These are phyloP conservation scores for Caretta caretta DNA, from an alignment of 2,113 vertebrate species.

Conservation along the genomic window DNA sequence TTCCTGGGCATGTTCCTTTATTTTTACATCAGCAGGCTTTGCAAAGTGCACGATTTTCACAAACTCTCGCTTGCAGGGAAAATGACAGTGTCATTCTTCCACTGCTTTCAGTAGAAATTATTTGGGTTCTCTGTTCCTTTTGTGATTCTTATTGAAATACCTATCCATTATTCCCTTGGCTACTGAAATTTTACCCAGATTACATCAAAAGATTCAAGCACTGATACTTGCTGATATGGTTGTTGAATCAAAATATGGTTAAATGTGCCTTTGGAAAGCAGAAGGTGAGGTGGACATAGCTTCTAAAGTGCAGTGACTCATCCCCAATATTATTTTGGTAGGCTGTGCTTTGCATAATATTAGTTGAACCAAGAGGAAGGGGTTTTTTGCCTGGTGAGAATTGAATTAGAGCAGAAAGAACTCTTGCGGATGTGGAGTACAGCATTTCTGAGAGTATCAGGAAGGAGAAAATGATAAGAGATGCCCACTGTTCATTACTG, in stretches of 20 bases:
- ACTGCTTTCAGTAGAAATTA: accelerated
- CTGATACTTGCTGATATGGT: neutral
- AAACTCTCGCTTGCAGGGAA: accelerated
- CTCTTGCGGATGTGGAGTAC: neutral
- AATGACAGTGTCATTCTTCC: neutral
- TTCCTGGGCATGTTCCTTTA: neutral
- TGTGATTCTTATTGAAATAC: neutral
- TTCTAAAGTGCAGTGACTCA: neutral
- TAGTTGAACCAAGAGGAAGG: neutral
- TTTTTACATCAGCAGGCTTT: neutral
- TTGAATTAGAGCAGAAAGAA: neutral
- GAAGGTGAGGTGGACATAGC: neutral
- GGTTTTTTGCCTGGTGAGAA: neutral
- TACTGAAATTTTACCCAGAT: neutral
- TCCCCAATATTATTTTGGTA: neutral
- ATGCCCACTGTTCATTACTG: neutral
- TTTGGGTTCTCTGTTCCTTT: neutral
- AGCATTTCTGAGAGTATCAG: neutral
- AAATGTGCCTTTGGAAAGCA: neutral
- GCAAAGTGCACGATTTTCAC: neutral
- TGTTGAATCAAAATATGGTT: neutral
- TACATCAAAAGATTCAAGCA: neutral
- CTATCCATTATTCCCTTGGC: accelerated
- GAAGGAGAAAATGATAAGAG: neutral
- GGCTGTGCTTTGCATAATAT: neutral